A percentile compares a stretch with the other conserved stretches of the same genome.
Conservation (phyloP, 2,888 invertebrate species). For the Hetaerina titia region DNA sequence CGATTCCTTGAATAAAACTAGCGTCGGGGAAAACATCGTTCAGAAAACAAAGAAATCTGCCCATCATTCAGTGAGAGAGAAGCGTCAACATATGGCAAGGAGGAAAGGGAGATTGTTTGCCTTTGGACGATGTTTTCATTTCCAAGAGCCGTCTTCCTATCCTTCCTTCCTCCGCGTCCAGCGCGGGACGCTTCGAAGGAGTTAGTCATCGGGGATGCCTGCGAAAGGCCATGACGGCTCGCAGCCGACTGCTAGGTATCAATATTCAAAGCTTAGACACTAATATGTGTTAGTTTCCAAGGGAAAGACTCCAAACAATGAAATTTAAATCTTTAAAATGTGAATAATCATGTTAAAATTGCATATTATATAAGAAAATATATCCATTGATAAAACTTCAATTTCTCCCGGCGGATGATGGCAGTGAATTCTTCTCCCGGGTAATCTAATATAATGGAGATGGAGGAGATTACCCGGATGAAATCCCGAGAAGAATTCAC, state of each 20-base stretch:
- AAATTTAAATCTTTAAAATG: no score
- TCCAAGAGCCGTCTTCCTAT: not conserved
- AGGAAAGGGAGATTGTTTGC: not conserved
- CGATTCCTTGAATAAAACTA: not conserved
- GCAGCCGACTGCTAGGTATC: not conserved
- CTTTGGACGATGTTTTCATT: not conserved
- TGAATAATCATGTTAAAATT: no score
- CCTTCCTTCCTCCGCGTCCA: not conserved
- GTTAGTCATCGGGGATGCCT: not conserved
- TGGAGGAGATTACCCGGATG: no score
- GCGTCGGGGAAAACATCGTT: not conserved
- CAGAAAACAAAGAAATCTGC: constrained; percentile 1
- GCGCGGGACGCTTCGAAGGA: not conserved
- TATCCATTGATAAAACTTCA: no score
- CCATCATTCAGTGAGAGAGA: not conserved
- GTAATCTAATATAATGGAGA: no score
- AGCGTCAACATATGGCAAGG: not conserved
- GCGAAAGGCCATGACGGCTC: not conserved
- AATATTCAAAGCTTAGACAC: no score
- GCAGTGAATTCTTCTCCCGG: no score
- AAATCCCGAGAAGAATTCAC: no score
- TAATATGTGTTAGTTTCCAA: no score
- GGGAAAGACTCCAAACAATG: no score
- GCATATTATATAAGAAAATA: no score
- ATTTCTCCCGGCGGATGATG: no score